A percentile compares a stretch with the other conserved stretches of the same genome.
These are phyloP conservation scores for Leucosticte australis DNA, from an alignment of 2,113 vertebrate genomes.

Conservation along the genomic window DNA sequence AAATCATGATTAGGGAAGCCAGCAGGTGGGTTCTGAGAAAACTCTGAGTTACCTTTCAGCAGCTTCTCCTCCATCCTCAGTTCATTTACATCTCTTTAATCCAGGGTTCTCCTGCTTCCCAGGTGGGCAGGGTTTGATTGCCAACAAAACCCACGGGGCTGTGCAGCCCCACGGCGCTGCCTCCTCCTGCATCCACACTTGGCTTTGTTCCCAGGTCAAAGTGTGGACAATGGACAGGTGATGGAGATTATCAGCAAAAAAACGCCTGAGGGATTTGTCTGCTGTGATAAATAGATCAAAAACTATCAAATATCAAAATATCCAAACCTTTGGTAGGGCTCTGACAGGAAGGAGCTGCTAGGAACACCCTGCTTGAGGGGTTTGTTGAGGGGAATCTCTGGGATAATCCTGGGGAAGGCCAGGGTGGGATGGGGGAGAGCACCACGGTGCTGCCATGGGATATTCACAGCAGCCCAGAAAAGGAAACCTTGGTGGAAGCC, in stretches of 20 bases:
- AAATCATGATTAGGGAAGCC: not conserved
- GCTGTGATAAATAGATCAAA: fast-evolving
- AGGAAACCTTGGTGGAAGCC: not conserved
- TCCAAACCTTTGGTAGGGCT: not conserved
- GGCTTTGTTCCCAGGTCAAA: not conserved
- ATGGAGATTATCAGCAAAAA: not conserved
- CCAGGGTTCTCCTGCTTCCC: not conserved
- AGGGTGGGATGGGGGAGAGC: not conserved
- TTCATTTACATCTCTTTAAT: not conserved
- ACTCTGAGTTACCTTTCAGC: not conserved
- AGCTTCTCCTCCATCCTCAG: not conserved
- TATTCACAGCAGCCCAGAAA: not conserved
- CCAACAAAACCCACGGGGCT: not conserved
- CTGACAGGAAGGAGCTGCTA: not conserved
- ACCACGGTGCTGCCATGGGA: fast-evolving
- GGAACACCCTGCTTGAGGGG: not conserved
- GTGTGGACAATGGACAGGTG: fast-evolving
- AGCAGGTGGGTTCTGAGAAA: not conserved
- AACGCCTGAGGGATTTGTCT: not conserved
- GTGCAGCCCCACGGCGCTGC: not conserved
- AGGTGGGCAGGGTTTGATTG: not conserved
- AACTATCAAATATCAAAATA: not conserved
- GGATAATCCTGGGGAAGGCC: not conserved
- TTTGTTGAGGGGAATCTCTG: not conserved
- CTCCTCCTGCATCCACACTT: fast-evolving